Evolutionary conservation across 2,113 vertebrate species (phyloP).

Genomic region (Spermophilus dauricus): DNA sequence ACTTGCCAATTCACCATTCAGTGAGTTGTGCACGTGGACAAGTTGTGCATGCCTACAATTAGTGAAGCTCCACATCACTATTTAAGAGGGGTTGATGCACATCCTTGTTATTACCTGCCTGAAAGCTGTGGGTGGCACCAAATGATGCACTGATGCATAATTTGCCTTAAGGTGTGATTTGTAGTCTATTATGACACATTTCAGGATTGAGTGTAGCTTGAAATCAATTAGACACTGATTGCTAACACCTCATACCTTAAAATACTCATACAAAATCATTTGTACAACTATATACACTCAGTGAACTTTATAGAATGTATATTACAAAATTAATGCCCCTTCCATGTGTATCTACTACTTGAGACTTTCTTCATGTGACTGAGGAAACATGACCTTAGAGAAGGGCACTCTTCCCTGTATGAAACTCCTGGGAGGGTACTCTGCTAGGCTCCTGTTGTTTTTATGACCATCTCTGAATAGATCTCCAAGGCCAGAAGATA

Average conservation of each 20-base stretch:
- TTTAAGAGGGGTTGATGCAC: not conserved
- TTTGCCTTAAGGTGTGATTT: not conserved
- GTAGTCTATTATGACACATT: not conserved
- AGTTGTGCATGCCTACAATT: not conserved
- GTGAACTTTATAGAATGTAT: not conserved
- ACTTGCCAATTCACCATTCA: not conserved
- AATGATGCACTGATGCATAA: not conserved
- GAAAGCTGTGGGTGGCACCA: not conserved
- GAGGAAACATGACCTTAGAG: not conserved
- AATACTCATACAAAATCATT: not conserved
- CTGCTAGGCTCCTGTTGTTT: not conserved
- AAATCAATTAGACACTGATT: not conserved
- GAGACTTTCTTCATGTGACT: not conserved
- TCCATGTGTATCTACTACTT: not conserved
- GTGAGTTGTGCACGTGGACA: not conserved
- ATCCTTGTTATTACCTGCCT: not conserved
- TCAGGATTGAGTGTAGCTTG: not conserved
- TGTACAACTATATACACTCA: not conserved
- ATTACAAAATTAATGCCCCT: not conserved
- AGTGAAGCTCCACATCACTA: not conserved
- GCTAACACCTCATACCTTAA: not conserved
- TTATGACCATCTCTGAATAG: not conserved
- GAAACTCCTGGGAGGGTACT: not conserved
- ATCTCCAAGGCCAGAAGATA: not conserved
- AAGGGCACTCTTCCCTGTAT: not conserved